Conservation (phyloP, 2,797 vertebrate species). For the Argentina silus region DNA sequence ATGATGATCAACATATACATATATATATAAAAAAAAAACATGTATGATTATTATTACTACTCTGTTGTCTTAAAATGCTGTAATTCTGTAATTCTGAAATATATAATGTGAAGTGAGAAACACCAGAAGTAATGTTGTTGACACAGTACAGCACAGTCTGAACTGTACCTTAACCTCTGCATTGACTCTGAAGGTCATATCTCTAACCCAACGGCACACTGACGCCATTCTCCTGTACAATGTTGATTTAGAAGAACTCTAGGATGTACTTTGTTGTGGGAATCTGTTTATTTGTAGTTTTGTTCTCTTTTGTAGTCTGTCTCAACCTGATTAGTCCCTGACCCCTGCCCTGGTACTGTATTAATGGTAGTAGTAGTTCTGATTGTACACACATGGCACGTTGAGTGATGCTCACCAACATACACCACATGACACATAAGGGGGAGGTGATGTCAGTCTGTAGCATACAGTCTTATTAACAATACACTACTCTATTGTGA, state of each 20-base stretch:
- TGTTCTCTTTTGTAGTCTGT: conserved; percentile 25
- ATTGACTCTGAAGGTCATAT: conserved; percentile 56
- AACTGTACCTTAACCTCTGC: conserved; percentile 60
- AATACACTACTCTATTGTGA: not conserved
- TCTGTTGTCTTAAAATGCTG: conserved; percentile 75
- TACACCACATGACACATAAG: too few relatives aligned
- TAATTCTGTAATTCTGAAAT: conserved; percentile 76
- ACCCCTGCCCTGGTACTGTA: not conserved
- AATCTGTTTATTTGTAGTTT: conserved; percentile 22
- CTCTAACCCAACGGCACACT: conserved; percentile 46
- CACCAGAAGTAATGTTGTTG: conserved; percentile 74
- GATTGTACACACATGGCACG: not conserved
- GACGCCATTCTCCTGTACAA: conserved; percentile 49
- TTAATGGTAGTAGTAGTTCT: not conserved
- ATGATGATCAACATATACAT: conserved; percentile 74
- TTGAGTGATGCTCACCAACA: not conserved
- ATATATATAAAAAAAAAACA: conserved; percentile 62
- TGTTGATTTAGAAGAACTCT: conserved; percentile 39
- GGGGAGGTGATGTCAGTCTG: not conserved
- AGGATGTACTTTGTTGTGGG: conserved; percentile 8
- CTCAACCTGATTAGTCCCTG: not conserved
- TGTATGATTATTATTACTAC: conserved; percentile 64
- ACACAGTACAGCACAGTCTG: conserved; percentile 69
- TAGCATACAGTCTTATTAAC: not conserved
- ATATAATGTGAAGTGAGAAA: conserved; percentile 78